A percentile compares a stretch with the other conserved stretches of the same genome.
These are phyloP conservation scores for Zygogramma bicolorata DNA, from an alignment of 2,888 invertebrate species.

Conservation along the genomic window DNA sequence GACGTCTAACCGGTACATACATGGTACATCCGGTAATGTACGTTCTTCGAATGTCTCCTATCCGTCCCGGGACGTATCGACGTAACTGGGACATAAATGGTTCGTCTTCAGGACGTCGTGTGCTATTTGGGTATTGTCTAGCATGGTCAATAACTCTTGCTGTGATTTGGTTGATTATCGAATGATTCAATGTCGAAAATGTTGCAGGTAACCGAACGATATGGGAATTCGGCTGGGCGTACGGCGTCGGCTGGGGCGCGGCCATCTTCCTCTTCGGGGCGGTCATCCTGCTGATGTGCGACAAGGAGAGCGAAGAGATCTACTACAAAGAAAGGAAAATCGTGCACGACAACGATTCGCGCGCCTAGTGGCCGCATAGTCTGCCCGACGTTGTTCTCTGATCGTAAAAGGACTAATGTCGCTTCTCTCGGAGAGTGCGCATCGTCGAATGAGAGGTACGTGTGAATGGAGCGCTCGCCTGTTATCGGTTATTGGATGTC, in stretches of 20 bases:
- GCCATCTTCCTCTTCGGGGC: slow-evolving; percentile 96
- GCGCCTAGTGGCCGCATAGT: slow-evolving; percentile 78
- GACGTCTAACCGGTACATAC: too few relatives aligned
- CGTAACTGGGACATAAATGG: too few relatives aligned
- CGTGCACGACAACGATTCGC: slow-evolving; percentile 71
- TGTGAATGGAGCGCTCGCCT: slow-evolving; percentile 56
- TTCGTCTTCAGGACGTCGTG: too few relatives aligned
- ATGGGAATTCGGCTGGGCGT: slow-evolving; percentile 99
- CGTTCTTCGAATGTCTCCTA: too few relatives aligned
- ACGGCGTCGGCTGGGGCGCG: slow-evolving; percentile 98
- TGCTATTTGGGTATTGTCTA: too few relatives aligned
- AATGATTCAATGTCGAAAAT: neutral
- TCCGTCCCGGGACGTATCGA: too few relatives aligned
- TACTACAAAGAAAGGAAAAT: slow-evolving; percentile 98
- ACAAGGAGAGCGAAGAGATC: slow-evolving; percentile 98
- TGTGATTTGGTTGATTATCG: too few relatives aligned
- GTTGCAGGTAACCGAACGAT: slow-evolving; percentile 84
- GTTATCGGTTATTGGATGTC: slow-evolving; percentile 50
- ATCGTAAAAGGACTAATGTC: slow-evolving; percentile 51
- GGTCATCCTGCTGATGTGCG: slow-evolving; percentile 92
- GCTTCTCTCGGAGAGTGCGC: slow-evolving; percentile 60
- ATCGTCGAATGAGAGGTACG: slow-evolving; percentile 56
- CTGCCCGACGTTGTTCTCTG: slow-evolving; percentile 79
- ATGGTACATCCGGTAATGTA: too few relatives aligned
- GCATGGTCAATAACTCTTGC: too few relatives aligned